Evolutionary conservation across 2,797 vertebrate species (phyloP), one percentile per base, ranked within the genome.

Genomic region (Propithecus perrieri): DNA sequence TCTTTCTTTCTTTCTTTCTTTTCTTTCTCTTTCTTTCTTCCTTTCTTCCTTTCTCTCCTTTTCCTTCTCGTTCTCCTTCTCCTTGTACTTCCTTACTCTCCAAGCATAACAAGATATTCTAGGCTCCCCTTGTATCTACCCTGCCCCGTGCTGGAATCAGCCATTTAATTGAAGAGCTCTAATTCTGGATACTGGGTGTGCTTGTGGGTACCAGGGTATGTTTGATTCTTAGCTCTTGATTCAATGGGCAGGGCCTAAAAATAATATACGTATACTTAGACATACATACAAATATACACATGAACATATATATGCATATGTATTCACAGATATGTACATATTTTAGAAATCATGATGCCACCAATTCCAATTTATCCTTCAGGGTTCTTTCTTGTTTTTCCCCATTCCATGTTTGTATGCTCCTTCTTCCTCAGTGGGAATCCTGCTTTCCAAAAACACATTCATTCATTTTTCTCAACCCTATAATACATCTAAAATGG

Each of bases 171-270:
- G 17, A 86, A 26, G 7, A 78, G 3, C n/a, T 18, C 53, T 55
- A 3, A 33, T 85, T 43, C 24, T 85, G 30, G 17, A 28, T 6
- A 9, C 11, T 69, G 69, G 35, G 11, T 41, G 8, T 69, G 28
- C 3, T 84, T 67, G 4, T 35, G 24, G n/a, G 28, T 67, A 11
- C 35, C 2, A 3, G 30, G n/a, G n/a, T 80, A 22, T 89, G 15
- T 84, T 79, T 80, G 75, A 46, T 53, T 92, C 24, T 81, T 81
- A 30, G 3, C 26, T 71, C 41, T 85, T 78, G 89, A 65, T n/a
- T 81, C 86, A 74, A 8, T n/a, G 53, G 38, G 15, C 3, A 75
- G 35, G 46, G 18, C 38, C 79, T 59, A 0, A 69, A 85, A 46
- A 65, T 50, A 75, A 72, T 38, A 48, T 6, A n/a, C 48, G 24